A percentile compares a stretch with the other conserved stretches of the same genome.
Evolutionary conservation across 2,888 invertebrate genomes (phyloP).

Genomic region (Drosophila monieri): DNA sequence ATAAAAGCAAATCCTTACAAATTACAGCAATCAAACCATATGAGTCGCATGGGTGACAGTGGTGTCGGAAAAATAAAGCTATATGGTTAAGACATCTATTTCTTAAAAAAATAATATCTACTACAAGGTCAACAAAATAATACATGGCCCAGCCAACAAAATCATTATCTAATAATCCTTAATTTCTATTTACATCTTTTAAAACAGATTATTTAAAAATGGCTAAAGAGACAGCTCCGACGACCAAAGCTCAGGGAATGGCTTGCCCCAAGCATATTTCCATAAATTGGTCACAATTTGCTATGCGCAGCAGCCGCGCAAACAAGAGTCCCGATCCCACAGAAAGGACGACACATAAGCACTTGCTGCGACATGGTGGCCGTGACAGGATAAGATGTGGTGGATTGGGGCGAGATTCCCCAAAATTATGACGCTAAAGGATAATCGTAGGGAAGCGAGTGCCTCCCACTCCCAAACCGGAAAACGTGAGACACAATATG

Average conservation of each 20-base stretch:
- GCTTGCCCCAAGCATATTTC: conserved; percentile 62
- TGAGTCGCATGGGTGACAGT: conserved; percentile 17
- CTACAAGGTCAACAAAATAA: too few species aligned
- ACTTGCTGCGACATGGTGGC: conserved; percentile 49
- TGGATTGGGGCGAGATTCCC: conserved; percentile 4
- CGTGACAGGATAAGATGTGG: conserved; percentile 52
- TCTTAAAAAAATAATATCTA: background rate
- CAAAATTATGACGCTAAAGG: conserved; percentile 68
- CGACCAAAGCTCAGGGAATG: background rate
- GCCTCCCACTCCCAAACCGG: background rate
- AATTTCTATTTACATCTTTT: background rate
- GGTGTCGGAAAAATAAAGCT: background rate
- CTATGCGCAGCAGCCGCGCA: conserved; percentile 61
- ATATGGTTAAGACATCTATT: background rate
- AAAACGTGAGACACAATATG: conserved; percentile 27
- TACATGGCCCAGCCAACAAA: too few species aligned
- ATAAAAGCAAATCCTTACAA: conserved; percentile 76
- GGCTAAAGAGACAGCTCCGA: conserved; percentile 11
- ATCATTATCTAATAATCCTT: too few species aligned
- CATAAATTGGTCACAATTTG: conserved; percentile 78
- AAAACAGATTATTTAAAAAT: background rate
- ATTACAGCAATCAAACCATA: conserved; percentile 76
- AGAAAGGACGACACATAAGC: conserved; percentile 27
- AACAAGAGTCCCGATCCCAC: conserved; percentile 35
- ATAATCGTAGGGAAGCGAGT: conserved; percentile 55